phyloP scores from a whole-genome alignment of 2,797 vertebrate species.

The Microctenopoma lineatum region DNA sequence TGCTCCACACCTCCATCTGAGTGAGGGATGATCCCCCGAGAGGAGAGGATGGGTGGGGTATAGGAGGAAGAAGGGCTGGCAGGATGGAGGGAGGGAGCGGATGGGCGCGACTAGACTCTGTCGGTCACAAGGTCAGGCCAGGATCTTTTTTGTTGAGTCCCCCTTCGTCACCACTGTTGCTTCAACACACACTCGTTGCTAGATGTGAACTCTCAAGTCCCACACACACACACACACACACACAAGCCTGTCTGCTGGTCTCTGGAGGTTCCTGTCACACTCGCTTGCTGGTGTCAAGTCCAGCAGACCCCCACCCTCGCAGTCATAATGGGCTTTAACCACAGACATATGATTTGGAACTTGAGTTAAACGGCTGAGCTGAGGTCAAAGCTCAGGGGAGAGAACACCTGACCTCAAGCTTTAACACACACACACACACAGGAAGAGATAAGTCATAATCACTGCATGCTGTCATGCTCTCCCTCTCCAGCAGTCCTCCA shows the following conservation, averaged over 20 bases:
- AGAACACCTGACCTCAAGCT: constrained; percentile 27
- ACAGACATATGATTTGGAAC: constrained; percentile 10
- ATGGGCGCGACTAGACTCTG: constrained; percentile 75
- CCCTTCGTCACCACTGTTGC: constrained; percentile 38
- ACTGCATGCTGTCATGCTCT: constrained; percentile 27
- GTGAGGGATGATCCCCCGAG: constrained; percentile 62
- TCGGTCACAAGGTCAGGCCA: constrained; percentile 68
- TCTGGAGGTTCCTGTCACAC: constrained; percentile 25
- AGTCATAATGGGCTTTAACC: constrained; percentile 58
- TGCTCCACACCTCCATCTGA: constrained; percentile 62
- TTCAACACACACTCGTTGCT: constrained; percentile 24
- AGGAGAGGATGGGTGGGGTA: constrained; percentile 54
- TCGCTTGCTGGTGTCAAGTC: constrained; percentile 29
- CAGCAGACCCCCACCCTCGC: constrained; percentile 33
- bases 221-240: constrained; percentile 22
- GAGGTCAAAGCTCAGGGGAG: constrained; percentile 66
- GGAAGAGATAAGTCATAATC: constrained; percentile 44
- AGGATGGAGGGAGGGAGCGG: constrained; percentile 59
- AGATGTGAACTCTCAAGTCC: constrained; percentile 1
- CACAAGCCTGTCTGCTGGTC: constrained; percentile 16
- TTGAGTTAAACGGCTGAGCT: constrained; percentile 56
- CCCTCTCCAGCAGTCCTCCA: constrained; percentile 15
- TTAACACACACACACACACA: constrained; percentile 18
- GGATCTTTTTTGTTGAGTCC: constrained; percentile 58
- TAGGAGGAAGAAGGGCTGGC: constrained; percentile 45